phyloP scores from a whole-genome alignment of 2,797 vertebrate genomes.

The Eupleurogrammus muticus region DNA sequence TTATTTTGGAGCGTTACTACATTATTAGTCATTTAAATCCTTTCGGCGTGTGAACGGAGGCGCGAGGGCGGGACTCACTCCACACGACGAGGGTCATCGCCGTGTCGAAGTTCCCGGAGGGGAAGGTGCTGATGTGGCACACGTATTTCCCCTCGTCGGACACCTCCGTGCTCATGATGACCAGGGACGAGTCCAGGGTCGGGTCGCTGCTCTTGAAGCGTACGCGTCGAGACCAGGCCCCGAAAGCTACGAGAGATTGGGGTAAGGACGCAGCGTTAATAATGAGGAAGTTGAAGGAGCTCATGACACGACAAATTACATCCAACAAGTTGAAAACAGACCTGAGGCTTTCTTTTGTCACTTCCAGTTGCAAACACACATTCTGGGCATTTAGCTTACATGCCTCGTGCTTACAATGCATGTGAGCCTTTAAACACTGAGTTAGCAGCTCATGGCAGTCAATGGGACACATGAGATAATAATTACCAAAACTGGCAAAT shows the following conservation, averaged over 20 bases:
- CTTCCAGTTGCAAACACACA: conserved; percentile 4
- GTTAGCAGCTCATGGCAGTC: background rate
- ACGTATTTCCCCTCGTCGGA: conserved; percentile 87
- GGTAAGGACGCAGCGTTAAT: background rate
- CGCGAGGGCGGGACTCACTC: conserved; percentile 75
- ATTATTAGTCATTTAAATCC: background rate
- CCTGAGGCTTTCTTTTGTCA: conserved; percentile 30
- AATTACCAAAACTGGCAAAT: conserved; percentile 6
- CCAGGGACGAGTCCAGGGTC: conserved; percentile 74
- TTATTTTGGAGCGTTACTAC: background rate
- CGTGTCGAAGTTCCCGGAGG: conserved; percentile 86
- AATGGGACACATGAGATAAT: background rate
- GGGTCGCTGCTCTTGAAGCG: conserved; percentile 73
- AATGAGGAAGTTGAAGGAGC: background rate
- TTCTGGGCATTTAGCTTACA: background rate
- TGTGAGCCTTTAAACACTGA: background rate
- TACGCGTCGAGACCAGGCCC: conserved; percentile 61
- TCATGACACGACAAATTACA: conserved; percentile 26
- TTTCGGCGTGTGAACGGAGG: background rate
- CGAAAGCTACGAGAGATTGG: conserved; percentile 61
- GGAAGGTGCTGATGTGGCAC: conserved; percentile 88
- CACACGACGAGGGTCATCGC: conserved; percentile 82
- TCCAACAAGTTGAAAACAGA: conserved; percentile 2
- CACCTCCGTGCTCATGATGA: conserved; percentile 71
- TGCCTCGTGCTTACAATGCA: background rate